These are phyloP conservation scores for Tupiocoris notatus DNA, from an alignment of 2,888 invertebrate genomes.

Conservation along the genomic window DNA sequence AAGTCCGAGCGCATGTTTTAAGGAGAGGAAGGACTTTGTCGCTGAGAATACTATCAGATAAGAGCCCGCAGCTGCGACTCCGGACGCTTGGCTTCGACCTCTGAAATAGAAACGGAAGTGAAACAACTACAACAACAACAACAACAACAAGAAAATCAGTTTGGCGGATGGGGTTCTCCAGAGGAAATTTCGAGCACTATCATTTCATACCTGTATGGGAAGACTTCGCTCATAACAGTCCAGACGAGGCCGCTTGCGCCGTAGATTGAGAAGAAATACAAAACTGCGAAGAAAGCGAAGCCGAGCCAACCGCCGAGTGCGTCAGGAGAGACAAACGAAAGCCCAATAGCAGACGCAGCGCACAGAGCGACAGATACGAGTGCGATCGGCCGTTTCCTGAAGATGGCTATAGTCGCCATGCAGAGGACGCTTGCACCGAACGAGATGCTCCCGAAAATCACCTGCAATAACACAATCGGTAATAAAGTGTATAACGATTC, in stretches of 20 bases:
- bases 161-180: no score
- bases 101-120: conserved; percentile 61
- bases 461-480: conserved; percentile 54
- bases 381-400: conserved; percentile 58
- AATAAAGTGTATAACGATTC: no score
- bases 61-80: conserved; percentile 59
- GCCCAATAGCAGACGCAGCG: conserved; percentile 30
- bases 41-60: conserved; percentile 59
- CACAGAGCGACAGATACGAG: conserved; percentile 54
- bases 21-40: conserved; percentile 59
- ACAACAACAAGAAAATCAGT: no score
- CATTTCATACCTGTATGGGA: conserved; percentile 60
- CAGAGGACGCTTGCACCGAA: conserved; percentile 56
- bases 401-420: conserved; percentile 55
- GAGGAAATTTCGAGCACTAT: no score
- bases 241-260: conserved; percentile 57
- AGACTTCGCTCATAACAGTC: conserved; percentile 62
- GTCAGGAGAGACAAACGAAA: conserved; percentile 49
- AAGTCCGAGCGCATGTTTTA: conserved; percentile 56
- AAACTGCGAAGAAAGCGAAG: conserved; percentile 55
- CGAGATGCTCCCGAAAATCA: conserved; percentile 57
- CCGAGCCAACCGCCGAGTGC: conserved; percentile 55
- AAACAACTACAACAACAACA: no score
- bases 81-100: conserved; percentile 60
- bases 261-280: conserved; percentile 55